Conservation (phyloP, 2,113 vertebrate species). For the Ammodytes dubius region DNA sequence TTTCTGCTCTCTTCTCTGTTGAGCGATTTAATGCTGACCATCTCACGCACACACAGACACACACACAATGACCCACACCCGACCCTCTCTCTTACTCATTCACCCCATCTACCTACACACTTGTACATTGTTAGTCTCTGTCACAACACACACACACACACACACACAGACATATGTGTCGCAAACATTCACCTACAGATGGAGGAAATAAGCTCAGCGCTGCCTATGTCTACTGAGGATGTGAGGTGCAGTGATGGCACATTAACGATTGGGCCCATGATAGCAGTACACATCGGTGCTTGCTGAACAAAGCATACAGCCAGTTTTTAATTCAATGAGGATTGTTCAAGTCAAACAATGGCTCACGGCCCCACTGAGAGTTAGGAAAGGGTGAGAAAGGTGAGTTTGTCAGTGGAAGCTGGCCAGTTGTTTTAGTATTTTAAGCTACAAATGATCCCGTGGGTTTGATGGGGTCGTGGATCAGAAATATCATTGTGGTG, state of each 20-base stretch:
- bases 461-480: conserved; percentile 60
- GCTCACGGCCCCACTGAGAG: conserved; percentile 63
- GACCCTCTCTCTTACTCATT: conserved; percentile 43
- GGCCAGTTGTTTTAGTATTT: conserved; percentile 70
- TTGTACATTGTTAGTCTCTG: conserved; percentile 11
- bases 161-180: conserved; percentile 44
- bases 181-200: conserved; percentile 69
- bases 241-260: conserved; percentile 85
- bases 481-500: conserved; percentile 57
- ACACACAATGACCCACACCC: conserved; percentile 30
- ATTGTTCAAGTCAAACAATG: conserved; percentile 85
- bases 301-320: conserved; percentile 67
- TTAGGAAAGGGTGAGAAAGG: conserved; percentile 82
- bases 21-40: conserved; percentile 50
- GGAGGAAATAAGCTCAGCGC: conserved; percentile 82
- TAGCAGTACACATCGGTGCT: conserved; percentile 73
- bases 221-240: conserved; percentile 84
- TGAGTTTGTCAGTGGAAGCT: conserved; percentile 67
- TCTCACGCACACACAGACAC: conserved; percentile 3
- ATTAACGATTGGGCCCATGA: conserved; percentile 84
- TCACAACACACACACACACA: conserved; percentile 45
- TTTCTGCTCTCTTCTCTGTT: conserved; percentile 35
- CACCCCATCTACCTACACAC: conserved; percentile 18
- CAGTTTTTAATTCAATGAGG: conserved; percentile 82
- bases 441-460: conserved; percentile 59